Conservation (phyloP, 2,888 invertebrate species). For the Lasioglossum calceatum region DNA sequence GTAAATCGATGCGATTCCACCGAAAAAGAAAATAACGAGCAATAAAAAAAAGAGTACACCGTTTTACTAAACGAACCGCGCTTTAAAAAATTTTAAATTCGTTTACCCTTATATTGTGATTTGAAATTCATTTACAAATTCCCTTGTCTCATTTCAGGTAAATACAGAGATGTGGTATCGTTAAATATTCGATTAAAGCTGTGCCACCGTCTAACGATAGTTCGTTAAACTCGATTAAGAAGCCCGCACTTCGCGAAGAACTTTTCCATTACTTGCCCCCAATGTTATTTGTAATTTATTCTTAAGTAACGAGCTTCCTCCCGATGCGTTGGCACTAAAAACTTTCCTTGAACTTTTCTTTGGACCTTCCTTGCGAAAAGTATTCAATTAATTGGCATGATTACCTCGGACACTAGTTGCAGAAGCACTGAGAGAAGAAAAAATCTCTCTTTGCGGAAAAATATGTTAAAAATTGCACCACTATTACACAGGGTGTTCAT, state of each 20-base stretch:
- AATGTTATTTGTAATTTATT: constrained; percentile 52
- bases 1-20: constrained; percentile 25
- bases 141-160: neutral
- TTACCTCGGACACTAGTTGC: neutral
- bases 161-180: neutral
- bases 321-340: neutral
- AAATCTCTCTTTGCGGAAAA: no score
- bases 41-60: neutral
- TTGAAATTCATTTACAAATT: neutral
- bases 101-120: no score
- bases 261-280: constrained; percentile 24
- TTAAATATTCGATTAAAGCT: neutral
- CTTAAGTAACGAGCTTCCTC: constrained; percentile 14
- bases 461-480: no score
- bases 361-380: neutral
- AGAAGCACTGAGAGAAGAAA: no score
- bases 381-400: neutral
- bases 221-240: constrained; percentile 20
- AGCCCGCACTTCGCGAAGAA: neutral
- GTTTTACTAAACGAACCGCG: neutral
- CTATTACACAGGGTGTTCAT: no score
- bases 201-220: neutral
- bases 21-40: neutral
- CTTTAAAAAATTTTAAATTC: neutral
- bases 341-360: neutral